Evolutionary conservation across 2,888 invertebrate species (phyloP), one percentile per base, ranked within the genome.

Genomic region (Brenthis daphne): DNA sequence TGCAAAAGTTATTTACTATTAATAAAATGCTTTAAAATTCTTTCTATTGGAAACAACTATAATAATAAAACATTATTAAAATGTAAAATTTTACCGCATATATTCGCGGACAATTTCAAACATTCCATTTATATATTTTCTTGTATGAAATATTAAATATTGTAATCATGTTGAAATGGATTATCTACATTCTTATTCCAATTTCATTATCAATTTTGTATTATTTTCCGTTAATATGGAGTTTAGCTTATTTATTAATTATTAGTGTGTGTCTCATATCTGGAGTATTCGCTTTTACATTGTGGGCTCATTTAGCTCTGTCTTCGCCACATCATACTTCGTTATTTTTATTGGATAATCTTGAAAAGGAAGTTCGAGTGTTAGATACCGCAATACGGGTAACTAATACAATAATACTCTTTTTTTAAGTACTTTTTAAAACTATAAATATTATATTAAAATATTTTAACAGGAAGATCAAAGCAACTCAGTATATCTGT

Each of bases 311-410:
- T 81, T 88, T 95, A 65, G 92, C 94, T 70, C 85, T 96, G 51
- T 95, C 95, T 29, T 94, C 95, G 20, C 94, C 94, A 58, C 94
- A 95, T 81, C 94, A 95, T 83, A 94, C 94, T 55, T 94, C 94
- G 55, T 81, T 94, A 54, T 94, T 94, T 79, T 80, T 93, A 71
- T 83, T 94, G 70, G 94, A 95, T 77, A 94, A 93, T 78, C 91
- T 94, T 33, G 93, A 95, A 75, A 95, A 94, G 77, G 94, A 95
- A 79, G 82, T 94, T 68, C 94, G 95, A 74, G 88, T 93, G 55
- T 93, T 95, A 75, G 93, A 95, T 60, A 94, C 94, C 72, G 93
- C 92, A 72, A 85, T 95, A 73, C 94, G 95, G 94, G 95, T 95
- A 85, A 57, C 75, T 74, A 70, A 57, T 13, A 57, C 58, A 37